Conservation (phyloP, 2,888 invertebrate genomes). For the Pseudoips prasinana region DNA sequence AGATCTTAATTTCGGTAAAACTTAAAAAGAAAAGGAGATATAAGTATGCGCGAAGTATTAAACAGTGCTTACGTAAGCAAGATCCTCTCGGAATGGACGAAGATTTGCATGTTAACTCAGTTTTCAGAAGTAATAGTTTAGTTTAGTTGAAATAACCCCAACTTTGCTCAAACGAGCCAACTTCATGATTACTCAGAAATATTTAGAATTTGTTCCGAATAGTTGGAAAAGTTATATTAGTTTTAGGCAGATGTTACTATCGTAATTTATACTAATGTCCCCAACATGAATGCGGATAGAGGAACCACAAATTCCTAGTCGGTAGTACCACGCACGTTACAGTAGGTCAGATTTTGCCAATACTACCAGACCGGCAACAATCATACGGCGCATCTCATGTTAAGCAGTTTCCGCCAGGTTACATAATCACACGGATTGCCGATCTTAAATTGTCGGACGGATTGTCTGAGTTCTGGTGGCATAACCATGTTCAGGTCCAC, state of each 20-base stretch:
- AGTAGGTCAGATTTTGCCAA: too few relatives aligned
- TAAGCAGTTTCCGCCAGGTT: too few relatives aligned
- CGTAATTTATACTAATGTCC: constrained; percentile 34
- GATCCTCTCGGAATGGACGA: constrained; percentile 54
- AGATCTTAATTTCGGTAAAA: constrained; percentile 37
- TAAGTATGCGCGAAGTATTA: constrained; percentile 50
- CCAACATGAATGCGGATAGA: constrained; percentile 31
- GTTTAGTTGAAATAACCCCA: constrained; percentile 60
- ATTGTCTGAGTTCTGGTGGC: too few relatives aligned
- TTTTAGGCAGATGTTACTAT: constrained; percentile 30
- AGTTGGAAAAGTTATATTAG: constrained; percentile 49
- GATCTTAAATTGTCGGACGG: too few relatives aligned
- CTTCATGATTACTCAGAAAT: constrained; percentile 59
- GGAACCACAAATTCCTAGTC: constrained; percentile 20
- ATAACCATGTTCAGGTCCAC: too few relatives aligned
- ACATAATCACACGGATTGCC: too few relatives aligned
- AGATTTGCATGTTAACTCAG: constrained; percentile 76
- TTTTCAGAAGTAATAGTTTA: constrained; percentile 73
- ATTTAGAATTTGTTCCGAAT: constrained; percentile 60
- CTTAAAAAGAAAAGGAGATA: constrained; percentile 38
- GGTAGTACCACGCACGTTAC: too few relatives aligned
- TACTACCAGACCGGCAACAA: too few relatives aligned
- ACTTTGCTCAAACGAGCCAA: constrained; percentile 58
- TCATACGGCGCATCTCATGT: too few relatives aligned
- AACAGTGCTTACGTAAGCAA: constrained; percentile 50